phyloP scores from a whole-genome alignment of 2,797 vertebrate genomes.

The Dallia pectoralis region DNA sequence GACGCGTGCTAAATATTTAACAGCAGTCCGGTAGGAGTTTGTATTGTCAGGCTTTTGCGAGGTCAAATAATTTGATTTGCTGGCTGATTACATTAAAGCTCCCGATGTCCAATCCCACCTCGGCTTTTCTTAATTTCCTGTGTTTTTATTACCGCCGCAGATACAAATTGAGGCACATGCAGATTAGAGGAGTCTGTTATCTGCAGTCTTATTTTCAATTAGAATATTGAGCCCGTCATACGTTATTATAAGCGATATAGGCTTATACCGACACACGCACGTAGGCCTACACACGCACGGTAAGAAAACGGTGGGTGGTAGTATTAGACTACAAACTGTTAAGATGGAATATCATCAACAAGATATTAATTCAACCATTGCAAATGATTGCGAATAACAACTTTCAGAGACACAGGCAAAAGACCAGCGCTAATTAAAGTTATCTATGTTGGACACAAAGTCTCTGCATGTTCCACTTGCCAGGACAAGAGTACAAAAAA shows the following conservation, averaged over 20 bases:
- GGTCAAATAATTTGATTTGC: conserved; percentile 98
- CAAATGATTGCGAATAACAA: conserved; percentile 42
- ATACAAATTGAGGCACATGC: conserved; percentile 62
- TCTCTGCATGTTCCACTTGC: conserved; percentile 5
- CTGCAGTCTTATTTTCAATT: conserved; percentile 68
- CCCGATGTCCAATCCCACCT: conserved; percentile 86
- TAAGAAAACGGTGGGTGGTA: conserved; percentile 5
- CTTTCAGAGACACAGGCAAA: conserved; percentile 8
- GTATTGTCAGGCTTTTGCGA: conserved; percentile 82
- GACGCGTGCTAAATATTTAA: conserved; percentile 93
- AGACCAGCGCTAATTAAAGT: conserved; percentile 32
- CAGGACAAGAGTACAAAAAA: conserved; percentile 7
- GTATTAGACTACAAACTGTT: conserved; percentile 50
- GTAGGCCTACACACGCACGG: conserved; percentile 18
- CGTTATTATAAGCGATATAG: conserved; percentile 54
- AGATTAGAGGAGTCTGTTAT: conserved; percentile 67
- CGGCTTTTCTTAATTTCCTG: conserved; percentile 71
- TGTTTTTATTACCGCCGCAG: conserved; percentile 68
- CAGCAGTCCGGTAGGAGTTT: conserved; percentile 88
- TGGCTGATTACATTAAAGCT: conserved; percentile 91
- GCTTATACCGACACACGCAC: conserved; percentile 22
- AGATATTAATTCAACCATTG: conserved; percentile 54
- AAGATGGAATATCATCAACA: conserved; percentile 35
- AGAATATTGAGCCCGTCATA: conserved; percentile 62
- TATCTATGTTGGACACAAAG: conserved; percentile 11